Evolutionary conservation across 1,140 invertebrate species (phyloP).

Genomic region (Zaprionus vittiger): DNA sequence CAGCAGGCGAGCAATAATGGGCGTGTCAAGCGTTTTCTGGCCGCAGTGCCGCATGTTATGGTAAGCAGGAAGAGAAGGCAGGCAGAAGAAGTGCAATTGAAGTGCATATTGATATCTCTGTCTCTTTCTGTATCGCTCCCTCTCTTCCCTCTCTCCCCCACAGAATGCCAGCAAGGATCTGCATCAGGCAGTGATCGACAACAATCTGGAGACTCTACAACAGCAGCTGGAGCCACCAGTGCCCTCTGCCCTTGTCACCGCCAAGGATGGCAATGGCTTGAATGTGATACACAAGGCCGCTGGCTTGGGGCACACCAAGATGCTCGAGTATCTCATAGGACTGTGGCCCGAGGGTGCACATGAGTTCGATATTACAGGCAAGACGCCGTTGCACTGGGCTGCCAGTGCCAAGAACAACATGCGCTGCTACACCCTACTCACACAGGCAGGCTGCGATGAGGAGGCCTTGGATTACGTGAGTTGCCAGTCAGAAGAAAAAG

Average conservation of each 20-base stretch:
- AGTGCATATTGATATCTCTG: too few species aligned
- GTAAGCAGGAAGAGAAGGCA: constrained; percentile 84
- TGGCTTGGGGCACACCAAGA: constrained; percentile 90
- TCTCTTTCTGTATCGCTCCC: too few species aligned
- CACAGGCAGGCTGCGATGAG: constrained; percentile 91
- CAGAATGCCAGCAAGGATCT: constrained; percentile 93
- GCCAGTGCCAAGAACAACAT: constrained; percentile 90
- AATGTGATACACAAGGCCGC: constrained; percentile 93
- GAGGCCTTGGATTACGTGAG: constrained; percentile 92
- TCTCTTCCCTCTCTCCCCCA: too few species aligned
- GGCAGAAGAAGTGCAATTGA: too few species aligned
- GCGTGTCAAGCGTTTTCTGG: constrained; percentile 91
- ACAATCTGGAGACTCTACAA: constrained; percentile 90
- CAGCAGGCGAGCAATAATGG: constrained; percentile 93
- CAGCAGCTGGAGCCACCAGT: constrained; percentile 88
- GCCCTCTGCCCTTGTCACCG: constrained; percentile 89
- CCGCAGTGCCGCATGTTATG: constrained; percentile 95
- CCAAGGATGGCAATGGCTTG: constrained; percentile 92
- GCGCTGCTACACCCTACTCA: constrained; percentile 89
- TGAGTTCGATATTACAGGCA: constrained; percentile 91
- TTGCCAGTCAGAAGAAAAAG: neutral
- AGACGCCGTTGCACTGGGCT: constrained; percentile 96
- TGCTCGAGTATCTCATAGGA: constrained; percentile 90
- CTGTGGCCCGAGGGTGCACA: constrained; percentile 89
- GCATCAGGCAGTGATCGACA: constrained; percentile 90